Evolutionary conservation across 1,140 invertebrate species (phyloP).

Genomic region (Chrysomallon squamiferum): DNA sequence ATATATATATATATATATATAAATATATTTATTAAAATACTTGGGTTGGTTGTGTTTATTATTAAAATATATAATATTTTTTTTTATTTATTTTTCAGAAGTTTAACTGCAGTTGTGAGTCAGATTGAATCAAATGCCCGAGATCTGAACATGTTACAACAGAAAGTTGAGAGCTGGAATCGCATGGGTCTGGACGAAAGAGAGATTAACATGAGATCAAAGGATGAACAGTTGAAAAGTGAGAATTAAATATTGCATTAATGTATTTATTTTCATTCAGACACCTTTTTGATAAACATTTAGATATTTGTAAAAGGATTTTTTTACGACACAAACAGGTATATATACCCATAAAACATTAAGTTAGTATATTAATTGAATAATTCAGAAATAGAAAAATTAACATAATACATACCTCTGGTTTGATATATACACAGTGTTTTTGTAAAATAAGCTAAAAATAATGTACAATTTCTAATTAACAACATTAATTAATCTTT

Average conservation of each 20-base stretch:
- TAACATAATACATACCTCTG: too few species aligned
- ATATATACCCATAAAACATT: too few species aligned
- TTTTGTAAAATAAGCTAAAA: too few species aligned
- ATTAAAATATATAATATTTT: background rate
- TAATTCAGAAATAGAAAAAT: too few species aligned
- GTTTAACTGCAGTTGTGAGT: slow-evolving; percentile 52
- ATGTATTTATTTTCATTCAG: too few species aligned
- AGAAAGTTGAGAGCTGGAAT: slow-evolving; percentile 52
- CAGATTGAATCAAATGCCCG: slow-evolving; percentile 55
- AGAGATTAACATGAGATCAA: slow-evolving; percentile 50
- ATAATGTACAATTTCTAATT: too few species aligned
- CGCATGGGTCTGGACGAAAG: slow-evolving; percentile 52
- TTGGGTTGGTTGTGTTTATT: background rate
- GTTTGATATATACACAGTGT: too few species aligned
- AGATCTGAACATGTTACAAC: slow-evolving; percentile 52
- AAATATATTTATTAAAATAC: background rate
- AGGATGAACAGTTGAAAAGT: slow-evolving; percentile 60
- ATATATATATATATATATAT: background rate
- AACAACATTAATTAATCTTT: too few species aligned
- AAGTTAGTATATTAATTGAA: too few species aligned
- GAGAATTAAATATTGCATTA: slow-evolving; percentile 7
- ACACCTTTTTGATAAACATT: too few species aligned
- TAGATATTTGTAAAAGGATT: too few species aligned
- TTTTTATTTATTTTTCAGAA: slow-evolving; percentile 28
- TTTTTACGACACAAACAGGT: too few species aligned